phyloP scores from a whole-genome alignment of 2,113 vertebrate species.

The Cnemophilus loriae region DNA sequence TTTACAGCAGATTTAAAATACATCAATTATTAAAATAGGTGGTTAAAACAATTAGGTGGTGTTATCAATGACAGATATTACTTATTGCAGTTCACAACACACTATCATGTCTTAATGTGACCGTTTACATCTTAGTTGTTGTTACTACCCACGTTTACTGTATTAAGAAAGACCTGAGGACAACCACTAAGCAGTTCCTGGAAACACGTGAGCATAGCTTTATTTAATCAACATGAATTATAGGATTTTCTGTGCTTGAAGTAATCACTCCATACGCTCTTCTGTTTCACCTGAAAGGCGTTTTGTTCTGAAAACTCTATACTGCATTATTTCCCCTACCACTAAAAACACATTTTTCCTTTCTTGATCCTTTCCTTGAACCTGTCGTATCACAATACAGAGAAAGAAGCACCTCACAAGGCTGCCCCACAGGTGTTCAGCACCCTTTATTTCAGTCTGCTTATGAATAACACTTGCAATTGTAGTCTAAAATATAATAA shows the following conservation, averaged over 20 bases:
- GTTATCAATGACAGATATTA: neutral
- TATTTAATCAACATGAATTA: constrained; percentile 34
- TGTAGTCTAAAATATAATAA: neutral
- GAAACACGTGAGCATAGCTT: neutral
- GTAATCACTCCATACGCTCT: neutral
- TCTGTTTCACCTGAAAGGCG: neutral
- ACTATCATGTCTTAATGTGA: neutral
- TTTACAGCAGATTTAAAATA: neutral
- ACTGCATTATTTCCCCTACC: neutral
- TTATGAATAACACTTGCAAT: neutral
- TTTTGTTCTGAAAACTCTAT: neutral
- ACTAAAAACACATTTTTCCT: neutral
- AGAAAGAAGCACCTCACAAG: neutral
- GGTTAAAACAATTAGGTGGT: neutral
- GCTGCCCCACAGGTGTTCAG: neutral
- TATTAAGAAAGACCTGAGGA: neutral
- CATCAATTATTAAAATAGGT: neutral
- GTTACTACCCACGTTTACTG: neutral
- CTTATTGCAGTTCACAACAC: neutral
- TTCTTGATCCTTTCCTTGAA: neutral
- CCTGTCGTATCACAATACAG: neutral
- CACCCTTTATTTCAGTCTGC: neutral
- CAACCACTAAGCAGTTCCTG: constrained; percentile 3
- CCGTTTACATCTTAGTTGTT: neutral
- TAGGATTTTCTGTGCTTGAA: neutral